Conservation (phyloP, 2,888 invertebrate genomes). For the Calameuta filiformis region DNA sequence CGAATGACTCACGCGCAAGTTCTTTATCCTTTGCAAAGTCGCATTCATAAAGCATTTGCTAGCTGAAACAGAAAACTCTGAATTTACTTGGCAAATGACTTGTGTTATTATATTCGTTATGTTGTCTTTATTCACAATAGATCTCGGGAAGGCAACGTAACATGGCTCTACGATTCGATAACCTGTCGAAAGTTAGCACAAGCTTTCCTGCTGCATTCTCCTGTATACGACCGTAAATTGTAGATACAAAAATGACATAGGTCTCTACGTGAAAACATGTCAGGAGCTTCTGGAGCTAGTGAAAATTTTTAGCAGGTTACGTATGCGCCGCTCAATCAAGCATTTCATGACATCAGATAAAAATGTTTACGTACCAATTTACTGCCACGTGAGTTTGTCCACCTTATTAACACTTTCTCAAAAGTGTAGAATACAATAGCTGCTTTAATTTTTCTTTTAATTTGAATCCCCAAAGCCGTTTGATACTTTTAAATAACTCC, state of each 20-base stretch:
- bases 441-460: background rate
- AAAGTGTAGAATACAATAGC: background rate
- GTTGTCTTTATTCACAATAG: background rate
- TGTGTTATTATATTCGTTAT: background rate
- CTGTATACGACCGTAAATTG: background rate
- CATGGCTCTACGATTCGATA: background rate
- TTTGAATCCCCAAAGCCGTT: background rate
- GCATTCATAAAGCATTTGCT: background rate
- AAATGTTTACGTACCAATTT: background rate
- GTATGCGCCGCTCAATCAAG: background rate
- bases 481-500: background rate
- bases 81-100: background rate
- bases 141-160: background rate
- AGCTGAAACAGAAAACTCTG: background rate
- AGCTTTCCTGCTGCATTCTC: background rate
- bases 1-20: background rate
- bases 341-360: background rate
- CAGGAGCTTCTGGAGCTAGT: background rate
- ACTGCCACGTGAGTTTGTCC: background rate
- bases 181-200: background rate
- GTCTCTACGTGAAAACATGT: background rate
- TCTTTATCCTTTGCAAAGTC: background rate
- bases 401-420: background rate
- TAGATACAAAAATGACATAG: background rate
- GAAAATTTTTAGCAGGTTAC: background rate